Percentiles rank a stretch among this genome's conserved stretches.
These are phyloP conservation scores for Callipepla californica DNA, from an alignment of 2,113 vertebrate genomes.

Conservation along the genomic window DNA sequence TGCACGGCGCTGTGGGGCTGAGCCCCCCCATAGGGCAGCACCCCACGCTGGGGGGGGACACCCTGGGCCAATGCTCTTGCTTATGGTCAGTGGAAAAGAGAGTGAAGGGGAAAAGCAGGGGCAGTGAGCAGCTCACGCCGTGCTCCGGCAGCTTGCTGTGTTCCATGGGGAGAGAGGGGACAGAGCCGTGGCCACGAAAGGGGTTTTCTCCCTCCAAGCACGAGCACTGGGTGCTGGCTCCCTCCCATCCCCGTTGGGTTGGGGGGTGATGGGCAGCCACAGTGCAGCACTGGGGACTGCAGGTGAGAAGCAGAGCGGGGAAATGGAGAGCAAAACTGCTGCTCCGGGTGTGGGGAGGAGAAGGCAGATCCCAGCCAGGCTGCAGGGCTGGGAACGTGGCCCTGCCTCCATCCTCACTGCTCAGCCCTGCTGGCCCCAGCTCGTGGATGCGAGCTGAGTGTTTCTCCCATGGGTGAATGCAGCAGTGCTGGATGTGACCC, in stretches of 20 bases:
- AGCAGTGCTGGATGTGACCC: rapidly evolving
- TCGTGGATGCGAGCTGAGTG: rapidly evolving
- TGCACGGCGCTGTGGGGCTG: not conserved
- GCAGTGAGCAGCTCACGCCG: not conserved
- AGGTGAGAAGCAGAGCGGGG: no score
- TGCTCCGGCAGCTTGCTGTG: not conserved
- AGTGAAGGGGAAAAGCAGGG: not conserved
- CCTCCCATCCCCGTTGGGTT: not conserved
- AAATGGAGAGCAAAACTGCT: not conserved
- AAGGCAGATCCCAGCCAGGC: not conserved
- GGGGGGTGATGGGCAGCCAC: rapidly evolving
- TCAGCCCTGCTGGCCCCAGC: rapidly evolving
- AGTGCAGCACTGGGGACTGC: no score
- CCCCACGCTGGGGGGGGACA: not conserved
- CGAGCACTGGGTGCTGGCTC: not conserved
- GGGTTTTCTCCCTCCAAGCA: not conserved
- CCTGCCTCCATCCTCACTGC: not conserved
- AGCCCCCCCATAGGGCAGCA: not conserved
- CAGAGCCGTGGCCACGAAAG: rapidly evolving
- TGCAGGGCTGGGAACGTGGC: not conserved
- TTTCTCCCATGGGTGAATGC: not conserved
- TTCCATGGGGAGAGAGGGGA: not conserved
- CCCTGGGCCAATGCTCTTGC: slow-evolving; percentile 24
- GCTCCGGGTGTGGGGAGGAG: rapidly evolving
- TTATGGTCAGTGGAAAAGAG: not conserved